Evolutionary conservation across 1,140 invertebrate species (phyloP).

Genomic region (Steinernema feltiae): DNA sequence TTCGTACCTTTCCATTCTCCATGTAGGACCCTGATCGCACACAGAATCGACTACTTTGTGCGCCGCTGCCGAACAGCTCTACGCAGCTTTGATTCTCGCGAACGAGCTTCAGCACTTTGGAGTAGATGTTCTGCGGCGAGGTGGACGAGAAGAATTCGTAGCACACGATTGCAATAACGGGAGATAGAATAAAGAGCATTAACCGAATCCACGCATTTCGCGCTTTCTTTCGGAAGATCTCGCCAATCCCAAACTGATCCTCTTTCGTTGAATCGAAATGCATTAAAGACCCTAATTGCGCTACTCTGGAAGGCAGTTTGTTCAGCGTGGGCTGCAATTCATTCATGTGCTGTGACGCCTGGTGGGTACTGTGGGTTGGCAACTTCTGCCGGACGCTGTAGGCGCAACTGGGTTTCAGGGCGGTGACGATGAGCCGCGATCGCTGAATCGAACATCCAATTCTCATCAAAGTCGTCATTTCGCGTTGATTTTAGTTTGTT

Average conservation of each 20-base stretch:
- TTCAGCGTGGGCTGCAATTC: not conserved
- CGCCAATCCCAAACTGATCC: no score
- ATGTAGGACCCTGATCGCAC: no score
- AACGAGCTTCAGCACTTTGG: conserved; percentile 45
- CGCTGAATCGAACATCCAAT: not conserved
- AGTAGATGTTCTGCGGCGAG: conserved; percentile 48
- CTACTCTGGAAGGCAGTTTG: conserved; percentile 35
- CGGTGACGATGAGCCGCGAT: not conserved
- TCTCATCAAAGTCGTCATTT: not conserved
- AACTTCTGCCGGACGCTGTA: no score
- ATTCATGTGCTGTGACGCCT: not conserved
- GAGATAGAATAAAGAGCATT: conserved; percentile 29
- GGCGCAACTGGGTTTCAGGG: not conserved
- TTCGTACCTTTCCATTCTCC: no score
- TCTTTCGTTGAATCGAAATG: no score
- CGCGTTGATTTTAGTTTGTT: no score
- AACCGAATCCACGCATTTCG: conserved; percentile 37
- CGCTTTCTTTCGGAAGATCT: no score
- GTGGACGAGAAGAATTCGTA: conserved; percentile 44
- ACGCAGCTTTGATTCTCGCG: conserved; percentile 44
- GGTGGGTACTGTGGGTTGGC: not conserved
- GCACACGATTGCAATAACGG: conserved; percentile 44
- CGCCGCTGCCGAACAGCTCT: conserved; percentile 49
- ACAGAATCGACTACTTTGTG: no score
- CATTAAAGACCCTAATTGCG: no score